These are phyloP conservation scores for Vireo altiloquus DNA, from an alignment of 2,113 vertebrate species.

Conservation along the genomic window DNA sequence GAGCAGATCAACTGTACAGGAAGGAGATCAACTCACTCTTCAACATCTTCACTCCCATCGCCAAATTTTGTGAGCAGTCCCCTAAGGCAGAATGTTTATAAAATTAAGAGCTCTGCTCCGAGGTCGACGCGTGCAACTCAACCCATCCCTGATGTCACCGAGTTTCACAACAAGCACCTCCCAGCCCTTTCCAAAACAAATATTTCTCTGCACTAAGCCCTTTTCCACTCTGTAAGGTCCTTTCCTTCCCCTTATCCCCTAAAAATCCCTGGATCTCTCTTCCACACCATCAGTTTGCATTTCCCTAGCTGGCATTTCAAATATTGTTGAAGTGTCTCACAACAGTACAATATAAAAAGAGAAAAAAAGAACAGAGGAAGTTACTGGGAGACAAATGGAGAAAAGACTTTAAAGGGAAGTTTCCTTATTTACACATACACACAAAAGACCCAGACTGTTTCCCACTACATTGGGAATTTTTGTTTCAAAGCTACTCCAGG, in stretches of 20 bases:
- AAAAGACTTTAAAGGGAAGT: not conserved
- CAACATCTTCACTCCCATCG: constrained; percentile 80
- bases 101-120: not conserved
- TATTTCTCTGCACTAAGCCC: not conserved
- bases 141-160: not conserved
- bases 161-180: not conserved
- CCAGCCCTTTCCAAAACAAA: not conserved
- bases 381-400: not conserved
- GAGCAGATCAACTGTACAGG: not conserved
- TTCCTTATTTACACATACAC: not conserved
- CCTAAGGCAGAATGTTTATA: constrained; percentile 67
- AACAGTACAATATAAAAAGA: not conserved
- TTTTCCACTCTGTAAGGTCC: not conserved
- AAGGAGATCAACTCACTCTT: constrained; percentile 77
- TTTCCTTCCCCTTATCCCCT: not conserved
- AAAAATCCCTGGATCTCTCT: not conserved
- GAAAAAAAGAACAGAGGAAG: not conserved
- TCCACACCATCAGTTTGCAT: not conserved
- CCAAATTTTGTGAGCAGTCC: constrained; percentile 81
- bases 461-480: not conserved
- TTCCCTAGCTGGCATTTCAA: not conserved
- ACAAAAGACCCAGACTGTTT: not conserved
- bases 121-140: not conserved
- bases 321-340: not conserved
- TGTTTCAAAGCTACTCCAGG: not conserved